These are phyloP conservation scores for Aricia artaxerxes DNA, from an alignment of 2,888 invertebrate genomes.

Conservation along the genomic window DNA sequence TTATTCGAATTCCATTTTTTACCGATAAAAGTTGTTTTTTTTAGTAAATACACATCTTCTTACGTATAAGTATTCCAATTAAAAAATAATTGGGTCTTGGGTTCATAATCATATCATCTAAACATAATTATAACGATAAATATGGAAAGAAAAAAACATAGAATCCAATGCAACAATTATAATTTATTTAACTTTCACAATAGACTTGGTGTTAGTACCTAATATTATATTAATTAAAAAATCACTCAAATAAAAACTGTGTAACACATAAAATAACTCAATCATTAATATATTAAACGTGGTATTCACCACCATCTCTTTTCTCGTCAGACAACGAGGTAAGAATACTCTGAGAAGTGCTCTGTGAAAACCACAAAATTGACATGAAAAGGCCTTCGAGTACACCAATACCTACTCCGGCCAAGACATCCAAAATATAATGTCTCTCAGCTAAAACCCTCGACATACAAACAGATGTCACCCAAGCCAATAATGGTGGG, in stretches of 20 bases:
- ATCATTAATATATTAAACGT: constrained; percentile 68
- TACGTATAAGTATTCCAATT: too few species aligned
- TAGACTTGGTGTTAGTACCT: constrained; percentile 25
- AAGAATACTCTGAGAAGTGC: constrained; percentile 80
- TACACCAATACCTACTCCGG: constrained; percentile 87
- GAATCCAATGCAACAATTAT: not conserved
- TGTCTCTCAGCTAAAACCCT: constrained; percentile 92
- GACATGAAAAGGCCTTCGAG: constrained; percentile 83
- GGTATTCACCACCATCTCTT: constrained; percentile 84
- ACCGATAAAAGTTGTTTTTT: too few species aligned
- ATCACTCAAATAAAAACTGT: not conserved
- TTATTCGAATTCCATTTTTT: too few species aligned
- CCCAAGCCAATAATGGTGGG: constrained; percentile 87
- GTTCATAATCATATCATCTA: too few species aligned
- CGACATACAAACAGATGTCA: constrained; percentile 86
- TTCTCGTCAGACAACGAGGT: constrained; percentile 84
- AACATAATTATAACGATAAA: not conserved
- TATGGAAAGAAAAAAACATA: not conserved
- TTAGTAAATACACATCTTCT: too few species aligned
- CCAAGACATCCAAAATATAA: constrained; percentile 90
- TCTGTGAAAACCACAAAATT: constrained; percentile 85
- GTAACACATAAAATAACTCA: not conserved
- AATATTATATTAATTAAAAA: constrained; percentile 26
- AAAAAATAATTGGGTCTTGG: too few species aligned
- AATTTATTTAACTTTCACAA: not conserved